Evolutionary conservation across 2,888 invertebrate species (phyloP), one percentile per base, ranked within the genome.

Genomic region (Pyrrhia umbra): DNA sequence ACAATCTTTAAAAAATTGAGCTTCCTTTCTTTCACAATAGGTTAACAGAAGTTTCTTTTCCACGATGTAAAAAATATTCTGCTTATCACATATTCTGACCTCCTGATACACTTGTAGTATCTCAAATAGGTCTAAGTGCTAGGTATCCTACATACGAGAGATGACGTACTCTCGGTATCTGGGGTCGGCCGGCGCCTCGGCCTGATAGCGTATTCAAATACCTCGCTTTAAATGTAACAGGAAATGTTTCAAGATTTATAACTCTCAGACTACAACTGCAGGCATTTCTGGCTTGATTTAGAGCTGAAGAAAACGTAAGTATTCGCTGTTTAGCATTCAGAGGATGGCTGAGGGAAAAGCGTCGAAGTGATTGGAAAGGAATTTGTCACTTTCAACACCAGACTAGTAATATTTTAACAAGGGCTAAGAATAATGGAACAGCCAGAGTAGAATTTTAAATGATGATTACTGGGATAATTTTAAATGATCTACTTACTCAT

Each of bases 101-200:
- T 67, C 76, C 40, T 54, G 69, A 58, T 69, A 76, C 75, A 80
- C 79, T 78, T 66, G 52, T 52, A 42, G 55, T 71, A 61, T 68
- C 60, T 65, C 68, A 68, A 68, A 73, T 76, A 37, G 65, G 73
- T 64, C 63, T 65, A 56, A 65, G 52, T 51, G 54, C 57, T 82
- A 85, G 85, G 80, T 75, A 75, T 65, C 68, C 73, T 78, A 75
- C 51, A 71, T 56, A 39, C 43, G 27, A 34, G 40, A n/a, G 42
- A 25, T 65, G 79, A 80, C 78, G 81, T 67, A 61, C 65, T 6
- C 40, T 20, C 23, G 42, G 61, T 87, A 87, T 87, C 86, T 55
- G 30, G 59, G 85, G 83, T 83, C 85, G 77, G 68, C 34, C 79
- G 82, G 81, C 85, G 85, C 83, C 83, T 62, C 37, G 61, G 49